Conservation (phyloP, 2,888 invertebrate genomes). For the Dynastes hyllus region DNA sequence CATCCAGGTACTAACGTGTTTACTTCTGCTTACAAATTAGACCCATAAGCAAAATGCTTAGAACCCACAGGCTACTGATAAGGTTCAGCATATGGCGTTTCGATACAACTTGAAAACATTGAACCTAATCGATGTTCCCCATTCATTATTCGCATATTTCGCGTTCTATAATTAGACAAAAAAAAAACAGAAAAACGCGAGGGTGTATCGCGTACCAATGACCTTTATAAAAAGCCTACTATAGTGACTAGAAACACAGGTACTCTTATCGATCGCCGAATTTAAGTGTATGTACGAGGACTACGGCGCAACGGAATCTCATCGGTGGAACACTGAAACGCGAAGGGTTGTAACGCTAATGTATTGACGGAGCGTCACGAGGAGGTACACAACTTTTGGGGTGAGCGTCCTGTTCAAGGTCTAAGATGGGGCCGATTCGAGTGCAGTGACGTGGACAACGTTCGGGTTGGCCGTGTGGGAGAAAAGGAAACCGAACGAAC, state of each 20-base stretch:
- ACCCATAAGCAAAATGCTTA: too few relatives aligned
- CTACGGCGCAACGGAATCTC: neutral
- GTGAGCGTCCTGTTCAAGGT: constrained; percentile 65
- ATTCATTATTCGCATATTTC: constrained; percentile 4
- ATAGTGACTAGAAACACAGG: neutral
- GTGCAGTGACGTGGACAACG: constrained; percentile 37
- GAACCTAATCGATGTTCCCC: neutral
- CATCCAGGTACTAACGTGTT: too few relatives aligned
- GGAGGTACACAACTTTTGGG: constrained; percentile 55
- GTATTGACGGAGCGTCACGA: constrained; percentile 30
- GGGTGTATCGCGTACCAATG: constrained; percentile 4
- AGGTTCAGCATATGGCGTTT: too few relatives aligned
- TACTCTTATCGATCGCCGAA: constrained; percentile 4
- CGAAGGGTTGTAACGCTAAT: constrained; percentile 19
- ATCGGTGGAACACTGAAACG: neutral
- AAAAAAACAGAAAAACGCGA: neutral
- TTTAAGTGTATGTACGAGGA: neutral
- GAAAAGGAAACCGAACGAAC: constrained; percentile 8
- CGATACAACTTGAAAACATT: too few relatives aligned
- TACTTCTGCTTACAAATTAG: too few relatives aligned
- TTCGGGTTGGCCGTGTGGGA: constrained; percentile 33
- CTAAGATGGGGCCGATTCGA: constrained; percentile 51
- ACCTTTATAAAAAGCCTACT: constrained; percentile 1
- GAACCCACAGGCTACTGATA: too few relatives aligned
- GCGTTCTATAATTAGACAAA: constrained; percentile 1